Base-by-base conservation (phyloP, 1,140 invertebrate genomes). In the Lysiphlebus fabarum region DNA sequence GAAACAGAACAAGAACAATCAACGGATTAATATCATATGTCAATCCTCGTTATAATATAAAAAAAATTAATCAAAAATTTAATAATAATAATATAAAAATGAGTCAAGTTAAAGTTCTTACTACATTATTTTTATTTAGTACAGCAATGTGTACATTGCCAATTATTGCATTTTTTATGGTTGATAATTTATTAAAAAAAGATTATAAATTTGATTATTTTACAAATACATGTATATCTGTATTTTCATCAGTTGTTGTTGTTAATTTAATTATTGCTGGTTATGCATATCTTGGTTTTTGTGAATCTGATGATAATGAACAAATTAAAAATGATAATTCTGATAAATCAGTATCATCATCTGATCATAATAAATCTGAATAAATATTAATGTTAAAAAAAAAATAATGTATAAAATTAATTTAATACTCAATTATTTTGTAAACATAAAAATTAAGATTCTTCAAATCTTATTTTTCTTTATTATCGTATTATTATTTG, bases 131-230 rank as follows among this genome's bases (percentile, higher is more conserved):
- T 43, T 75, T 91, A n/a, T 92, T 87, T 66, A 92, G 88, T 76
- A 70, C 87, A 47, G 83, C 88, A 5, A 93, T 93, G 90, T 91
- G 92, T 65, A 89, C 89, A 6, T 70, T 93, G 56, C 91, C 91
- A 4, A 90, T 93, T 75, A 70, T 78, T 14, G 82, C 86, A 43
- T 93, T 88, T 76, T 92, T 88, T 76, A 84, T 84, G 9, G 82
- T 85, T 9, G 82, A 82, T 58, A 81, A 86, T 70, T 60, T 85
- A 43, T 71, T 91, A 33, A 76, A 81, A 63, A 82, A 85, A 50
- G 82, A 85, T 65, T 87, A 85, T 58, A 77, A 86, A 7, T 69
- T 86, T 47, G 80, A 82, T 54, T 78, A 73, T 58, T 90, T 85
- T 70, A 64, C 80, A 6, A 83, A 82, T 56, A 91, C 85, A 66